Evolutionary conservation across 2,797 vertebrate genomes (phyloP).

Genomic region (Dallia pectoralis): DNA sequence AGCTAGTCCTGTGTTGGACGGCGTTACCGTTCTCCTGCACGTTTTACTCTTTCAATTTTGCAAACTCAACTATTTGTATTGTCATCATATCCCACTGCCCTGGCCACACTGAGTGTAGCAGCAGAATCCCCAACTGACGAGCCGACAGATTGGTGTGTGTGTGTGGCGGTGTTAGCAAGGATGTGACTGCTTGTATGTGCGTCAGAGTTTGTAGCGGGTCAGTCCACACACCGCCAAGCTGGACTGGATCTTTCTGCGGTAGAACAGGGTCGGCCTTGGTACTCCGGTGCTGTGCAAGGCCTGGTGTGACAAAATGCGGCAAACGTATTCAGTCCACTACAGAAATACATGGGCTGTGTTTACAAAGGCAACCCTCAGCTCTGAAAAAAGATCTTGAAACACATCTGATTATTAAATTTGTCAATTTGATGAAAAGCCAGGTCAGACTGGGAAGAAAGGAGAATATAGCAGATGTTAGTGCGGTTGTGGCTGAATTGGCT

Average conservation of each 20-base stretch:
- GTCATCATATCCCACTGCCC: slow-evolving; percentile 56
- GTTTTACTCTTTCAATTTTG: slow-evolving; percentile 59
- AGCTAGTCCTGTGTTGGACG: slow-evolving; percentile 24
- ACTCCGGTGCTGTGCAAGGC: slow-evolving; percentile 6
- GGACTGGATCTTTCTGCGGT: slow-evolving; percentile 29
- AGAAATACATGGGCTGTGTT: background rate
- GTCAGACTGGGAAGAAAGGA: too few relatives aligned
- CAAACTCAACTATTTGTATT: slow-evolving; percentile 58
- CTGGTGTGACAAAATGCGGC: background rate
- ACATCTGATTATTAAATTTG: too few relatives aligned
- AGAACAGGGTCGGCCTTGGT: slow-evolving; percentile 15
- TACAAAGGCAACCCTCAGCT: too few relatives aligned
- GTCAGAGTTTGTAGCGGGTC: slow-evolving; percentile 22
- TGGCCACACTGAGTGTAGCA: slow-evolving; percentile 37
- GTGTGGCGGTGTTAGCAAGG: background rate
- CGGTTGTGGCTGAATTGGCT: too few relatives aligned
- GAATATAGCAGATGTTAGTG: too few relatives aligned
- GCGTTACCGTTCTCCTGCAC: slow-evolving; percentile 26
- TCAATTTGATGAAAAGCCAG: too few relatives aligned
- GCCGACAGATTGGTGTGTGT: slow-evolving; percentile 2
- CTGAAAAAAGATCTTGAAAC: too few relatives aligned
- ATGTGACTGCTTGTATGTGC: background rate
- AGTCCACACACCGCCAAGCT: slow-evolving; percentile 23
- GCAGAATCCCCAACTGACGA: slow-evolving; percentile 27
- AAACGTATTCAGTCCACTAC: background rate